phyloP scores from a whole-genome alignment of 2,888 invertebrate genomes.

The Gonocerus acuteangulatus region DNA sequence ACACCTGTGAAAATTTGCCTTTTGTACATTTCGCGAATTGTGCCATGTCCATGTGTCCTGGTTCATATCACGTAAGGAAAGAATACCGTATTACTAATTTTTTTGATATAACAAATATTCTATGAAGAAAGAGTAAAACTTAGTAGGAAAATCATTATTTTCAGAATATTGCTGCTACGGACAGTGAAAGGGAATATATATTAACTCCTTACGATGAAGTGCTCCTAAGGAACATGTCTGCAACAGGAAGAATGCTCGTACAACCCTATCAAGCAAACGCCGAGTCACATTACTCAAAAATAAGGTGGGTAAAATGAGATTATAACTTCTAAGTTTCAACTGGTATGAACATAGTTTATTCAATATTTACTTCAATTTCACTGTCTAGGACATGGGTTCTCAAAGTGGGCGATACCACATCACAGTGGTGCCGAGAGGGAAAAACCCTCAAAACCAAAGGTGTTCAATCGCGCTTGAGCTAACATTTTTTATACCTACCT shows the following conservation, averaged over 20 bases:
- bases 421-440: too few relatives aligned
- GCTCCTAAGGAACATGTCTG: conserved; percentile 40
- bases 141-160: conserved; percentile 28
- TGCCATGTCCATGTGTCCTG: conserved; percentile 44
- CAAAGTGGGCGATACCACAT: too few relatives aligned
- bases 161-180: conserved; percentile 44
- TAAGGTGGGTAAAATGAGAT: conserved; percentile 29
- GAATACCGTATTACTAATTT: neutral
- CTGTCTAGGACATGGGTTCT: too few relatives aligned
- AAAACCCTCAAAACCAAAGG: too few relatives aligned
- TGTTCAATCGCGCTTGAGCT: too few relatives aligned
- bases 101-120: neutral
- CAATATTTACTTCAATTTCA: too few relatives aligned
- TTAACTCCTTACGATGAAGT: conserved; percentile 39
- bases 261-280: conserved; percentile 46
- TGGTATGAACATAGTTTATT: neutral
- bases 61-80: conserved; percentile 42
- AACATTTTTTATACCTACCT: too few relatives aligned
- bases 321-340: neutral
- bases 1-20: conserved; percentile 40
- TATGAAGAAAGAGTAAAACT: neutral
- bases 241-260: conserved; percentile 44
- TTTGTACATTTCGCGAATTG: conserved; percentile 40
- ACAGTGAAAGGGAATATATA: conserved; percentile 45
- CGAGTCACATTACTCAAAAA: conserved; percentile 43